Evolutionary conservation across 1,140 invertebrate species (phyloP).

Genomic region (Cryptotermes secundus): DNA sequence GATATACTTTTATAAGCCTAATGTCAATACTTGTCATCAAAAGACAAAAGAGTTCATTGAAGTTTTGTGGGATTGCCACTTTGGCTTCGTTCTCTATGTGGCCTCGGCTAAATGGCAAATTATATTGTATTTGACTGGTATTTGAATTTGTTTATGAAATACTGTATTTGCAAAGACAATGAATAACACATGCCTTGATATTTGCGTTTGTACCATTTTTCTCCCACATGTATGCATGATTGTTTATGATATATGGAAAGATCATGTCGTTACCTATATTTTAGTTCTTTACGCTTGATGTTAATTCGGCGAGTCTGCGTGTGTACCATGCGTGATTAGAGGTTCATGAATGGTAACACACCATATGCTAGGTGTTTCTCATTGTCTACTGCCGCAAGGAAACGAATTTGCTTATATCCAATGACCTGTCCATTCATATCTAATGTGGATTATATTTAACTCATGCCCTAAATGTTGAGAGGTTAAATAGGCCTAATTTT

Average conservation of each 20-base stretch:
- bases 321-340: conserved; percentile 25
- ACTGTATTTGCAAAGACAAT: neutral
- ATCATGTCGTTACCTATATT: neutral
- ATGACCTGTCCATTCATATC: neutral
- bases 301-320: conserved; percentile 18
- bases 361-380: conserved; percentile 13
- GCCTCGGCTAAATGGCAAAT: neutral
- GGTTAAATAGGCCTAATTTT: neutral
- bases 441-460: neutral
- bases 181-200: too few relatives aligned
- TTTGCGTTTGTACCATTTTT: neutral
- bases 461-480: neutral
- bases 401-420: neutral
- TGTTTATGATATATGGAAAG: neutral
- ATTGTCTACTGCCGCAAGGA: neutral
- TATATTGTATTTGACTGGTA: neutral
- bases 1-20: neutral
- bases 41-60: too few relatives aligned
- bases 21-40: conserved; percentile 7
- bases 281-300: conserved; percentile 1
- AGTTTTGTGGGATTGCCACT: neutral
- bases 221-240: neutral
- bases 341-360: neutral
- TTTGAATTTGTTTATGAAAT: neutral
- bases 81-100: neutral